Evolutionary conservation across 2,113 vertebrate species (phyloP).

Genomic region (Nannospalax galili): DNA sequence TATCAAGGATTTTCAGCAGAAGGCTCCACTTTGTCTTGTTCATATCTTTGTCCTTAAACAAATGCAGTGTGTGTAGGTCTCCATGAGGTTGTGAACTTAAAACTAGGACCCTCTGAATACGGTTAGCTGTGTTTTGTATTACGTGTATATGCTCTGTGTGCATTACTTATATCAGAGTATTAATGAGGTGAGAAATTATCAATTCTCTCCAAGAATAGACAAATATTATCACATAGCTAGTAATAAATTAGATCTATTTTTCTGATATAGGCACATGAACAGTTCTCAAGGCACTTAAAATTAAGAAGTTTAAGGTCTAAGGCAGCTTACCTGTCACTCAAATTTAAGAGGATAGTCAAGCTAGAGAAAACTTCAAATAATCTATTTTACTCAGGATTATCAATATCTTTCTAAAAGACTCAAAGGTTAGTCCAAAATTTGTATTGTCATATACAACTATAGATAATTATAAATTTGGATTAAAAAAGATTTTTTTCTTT

Average conservation of each 20-base stretch:
- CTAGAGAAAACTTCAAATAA: background rate
- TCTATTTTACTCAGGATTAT: background rate
- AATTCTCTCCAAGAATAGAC: background rate
- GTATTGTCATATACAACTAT: background rate
- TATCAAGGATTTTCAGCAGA: background rate
- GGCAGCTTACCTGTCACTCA: background rate
- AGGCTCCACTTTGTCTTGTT: background rate
- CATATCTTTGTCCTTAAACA: constrained; percentile 38
- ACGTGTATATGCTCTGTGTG: background rate
- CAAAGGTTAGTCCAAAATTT: background rate
- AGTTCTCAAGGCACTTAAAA: constrained; percentile 20
- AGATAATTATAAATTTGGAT: background rate
- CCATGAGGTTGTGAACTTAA: constrained; percentile 25
- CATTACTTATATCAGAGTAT: background rate
- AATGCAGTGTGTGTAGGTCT: background rate
- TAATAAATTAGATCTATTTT: constrained; percentile 24
- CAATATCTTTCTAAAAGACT: background rate
- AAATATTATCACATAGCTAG: background rate
- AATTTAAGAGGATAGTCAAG: constrained; percentile 33
- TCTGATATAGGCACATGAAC: constrained; percentile 1
- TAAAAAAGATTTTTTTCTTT: constrained; percentile 6
- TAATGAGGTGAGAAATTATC: background rate
- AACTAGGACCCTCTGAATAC: constrained; percentile 4
- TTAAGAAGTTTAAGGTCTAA: constrained; percentile 27
- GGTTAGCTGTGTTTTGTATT: too few species aligned